Evolutionary conservation across 1,140 invertebrate genomes (phyloP), one percentile per base, ranked within the genome.

Genomic region (Campodea augens): DNA sequence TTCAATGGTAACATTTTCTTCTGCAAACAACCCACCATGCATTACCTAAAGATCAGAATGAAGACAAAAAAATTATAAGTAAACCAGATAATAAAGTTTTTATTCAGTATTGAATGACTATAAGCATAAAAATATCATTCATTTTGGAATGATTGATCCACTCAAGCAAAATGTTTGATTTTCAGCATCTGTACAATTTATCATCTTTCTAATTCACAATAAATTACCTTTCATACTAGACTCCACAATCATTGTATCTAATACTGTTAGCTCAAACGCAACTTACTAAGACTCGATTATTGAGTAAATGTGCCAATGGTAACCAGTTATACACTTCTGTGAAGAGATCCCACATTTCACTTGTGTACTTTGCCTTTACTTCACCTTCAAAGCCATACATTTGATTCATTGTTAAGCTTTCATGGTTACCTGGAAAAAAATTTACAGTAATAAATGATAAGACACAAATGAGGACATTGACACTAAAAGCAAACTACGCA

Each of bases 351-450:
- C 86, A 81, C 92, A 98, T 98, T 61, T 90, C 79, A 15, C 74
- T 63, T 2, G 80, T 84, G 62, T 89, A 98, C 65, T 99, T 99
- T 4, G 83, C 75, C 56, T 88, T 90, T 0, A 98, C 92, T 71
- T 98, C 93, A 2, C 92, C 92, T 54, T 92, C 84, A 69, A 98
- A 98, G 18, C 93, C 93, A 64, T 98, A 98, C 81, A 98, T 95
- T 65, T 96, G 89, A 67, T 99, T 99, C 93, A 99, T 98, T 13
- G 83, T 92, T 19, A 81, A 73, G 55, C 87, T 95, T 60, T 99
- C 95, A 62, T 98, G 95, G 64, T 99, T 98, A 25, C 92, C 89
- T 91, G 59, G 12, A 66, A 66, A 53, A 43, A 54, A 49, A 25
- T 22, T 45, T 3, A 19, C n/a, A 36, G n/a, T 18, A 12, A 7